Conservation (phyloP, 2,797 vertebrate species). For the Lepidocolaptes lacrymiger region DNA sequence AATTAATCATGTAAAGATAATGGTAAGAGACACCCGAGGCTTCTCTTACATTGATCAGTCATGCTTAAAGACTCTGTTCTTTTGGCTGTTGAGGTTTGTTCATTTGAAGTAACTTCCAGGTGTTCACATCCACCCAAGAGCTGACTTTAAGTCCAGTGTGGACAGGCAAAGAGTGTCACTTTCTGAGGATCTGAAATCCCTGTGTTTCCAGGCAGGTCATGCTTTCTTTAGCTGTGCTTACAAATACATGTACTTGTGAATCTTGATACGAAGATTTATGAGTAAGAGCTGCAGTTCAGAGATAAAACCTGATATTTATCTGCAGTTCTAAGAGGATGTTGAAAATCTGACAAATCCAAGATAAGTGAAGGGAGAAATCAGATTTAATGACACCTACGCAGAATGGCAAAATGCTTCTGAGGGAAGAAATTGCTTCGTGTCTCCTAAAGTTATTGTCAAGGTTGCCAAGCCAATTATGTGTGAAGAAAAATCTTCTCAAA, state of each 20-base stretch:
- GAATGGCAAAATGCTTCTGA: constrained; percentile 17
- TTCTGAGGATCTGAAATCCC: not conserved
- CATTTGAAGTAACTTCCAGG: not conserved
- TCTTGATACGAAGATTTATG: not conserved
- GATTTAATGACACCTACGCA: constrained; percentile 21
- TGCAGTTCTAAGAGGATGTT: not conserved
- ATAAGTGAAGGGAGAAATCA: constrained; percentile 8
- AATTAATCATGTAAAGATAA: not conserved
- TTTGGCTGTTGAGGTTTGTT: not conserved
- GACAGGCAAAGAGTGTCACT: not conserved
- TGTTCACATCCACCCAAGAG: not conserved
- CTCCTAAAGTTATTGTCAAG: constrained; percentile 12
- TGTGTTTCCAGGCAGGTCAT: not conserved
- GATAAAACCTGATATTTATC: constrained; percentile 30
- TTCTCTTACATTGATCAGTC: not conserved
- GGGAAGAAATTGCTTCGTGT: not conserved
- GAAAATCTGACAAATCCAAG: constrained; percentile 41
- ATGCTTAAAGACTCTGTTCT: not conserved
- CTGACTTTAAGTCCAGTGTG: not conserved
- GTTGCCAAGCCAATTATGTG: constrained; percentile 30
- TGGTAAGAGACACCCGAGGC: not conserved
- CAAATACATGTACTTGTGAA: not conserved
- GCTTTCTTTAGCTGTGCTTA: not conserved
- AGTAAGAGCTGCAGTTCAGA: constrained; percentile 9
- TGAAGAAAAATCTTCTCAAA: not conserved